Base-by-base conservation (phyloP, 2,888 invertebrate genomes). In the Drosophila ustulata region DNA sequence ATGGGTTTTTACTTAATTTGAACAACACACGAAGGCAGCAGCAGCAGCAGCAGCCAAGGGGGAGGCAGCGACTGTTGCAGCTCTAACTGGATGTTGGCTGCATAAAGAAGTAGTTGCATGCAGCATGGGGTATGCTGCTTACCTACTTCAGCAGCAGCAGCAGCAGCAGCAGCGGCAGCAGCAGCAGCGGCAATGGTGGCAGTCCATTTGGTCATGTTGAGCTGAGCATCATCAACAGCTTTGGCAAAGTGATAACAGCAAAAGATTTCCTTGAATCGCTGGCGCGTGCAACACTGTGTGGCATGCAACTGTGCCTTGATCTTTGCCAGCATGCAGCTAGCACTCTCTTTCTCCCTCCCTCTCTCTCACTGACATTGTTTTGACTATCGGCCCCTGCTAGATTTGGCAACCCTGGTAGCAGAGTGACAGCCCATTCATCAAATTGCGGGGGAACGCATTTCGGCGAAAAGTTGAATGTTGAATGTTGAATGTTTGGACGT, bases 341-440 rank as follows among this genome's bases (percentile, higher is more conserved):
- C 11, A 11, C 7, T 11, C 43, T 6, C 7, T 7, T 11, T 7
- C 34, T 30, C 30, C 5, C 49, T 37, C n/a, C 8, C 50, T 1
- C 32, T 49, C 41, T 13, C 2, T n/a, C 28, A 23, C 18, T 7
- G 34, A 4, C 39, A 39, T 39, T 39, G 39, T 39, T 39, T 13
- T 39, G 13, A 41, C 39, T 34, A 30, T 9, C 37, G 37, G 1
- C 37, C 11, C n/a, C 37, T 4, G 37, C 37, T 37, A 37, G n/a
- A n/a, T 37, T 37, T 4, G 37, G 37, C 37, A 37, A n/a, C 37
- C 37, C 37, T 13, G 18, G 58, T 67, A 43, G 62, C 66, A 66
- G 67, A 58, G 52, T 66, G 71, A 87, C 86, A 82, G 89, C 37
- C 69, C 89, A 83, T 83, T 87, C 88, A 87, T 83, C 82, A 83